These are phyloP conservation scores for Stomorhina lunata DNA, from an alignment of 2,888 invertebrate genomes.

Conservation along the genomic window DNA sequence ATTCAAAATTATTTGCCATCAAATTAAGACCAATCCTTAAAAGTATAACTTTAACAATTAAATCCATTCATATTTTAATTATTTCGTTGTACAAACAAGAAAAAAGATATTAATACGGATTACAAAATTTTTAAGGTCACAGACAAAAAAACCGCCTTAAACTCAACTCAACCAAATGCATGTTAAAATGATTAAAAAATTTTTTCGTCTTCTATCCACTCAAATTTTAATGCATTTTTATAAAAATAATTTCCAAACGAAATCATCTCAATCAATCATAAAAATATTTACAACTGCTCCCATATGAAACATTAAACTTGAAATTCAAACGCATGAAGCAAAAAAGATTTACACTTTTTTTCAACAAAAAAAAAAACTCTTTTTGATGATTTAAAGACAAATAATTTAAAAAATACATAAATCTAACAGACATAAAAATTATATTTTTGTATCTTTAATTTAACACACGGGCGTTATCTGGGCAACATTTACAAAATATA, in stretches of 20 bases:
- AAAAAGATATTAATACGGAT: no score
- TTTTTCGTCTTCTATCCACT: neutral
- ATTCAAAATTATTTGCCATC: no score
- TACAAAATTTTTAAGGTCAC: no score
- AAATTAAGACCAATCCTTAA: no score
- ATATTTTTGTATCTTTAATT: neutral
- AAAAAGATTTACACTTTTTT: neutral
- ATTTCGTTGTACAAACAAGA: no score
- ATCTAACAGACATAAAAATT: neutral
- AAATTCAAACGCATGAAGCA: neutral
- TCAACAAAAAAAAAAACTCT: neutral
- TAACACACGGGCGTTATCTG: constrained; percentile 19
- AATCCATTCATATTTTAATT: no score
- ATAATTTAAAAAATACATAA: neutral
- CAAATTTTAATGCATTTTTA: constrained; percentile 14
- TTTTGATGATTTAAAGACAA: neutral
- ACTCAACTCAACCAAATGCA: neutral
- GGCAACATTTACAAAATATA: neutral
- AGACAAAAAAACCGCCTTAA: no score
- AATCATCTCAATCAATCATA: constrained; percentile 18
- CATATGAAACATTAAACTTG: constrained; percentile 17
- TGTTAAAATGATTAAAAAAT: neutral
- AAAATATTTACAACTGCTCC: neutral
- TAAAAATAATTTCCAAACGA: constrained; percentile 33
- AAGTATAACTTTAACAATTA: no score